Evolutionary conservation across 2,888 invertebrate species (phyloP), one percentile per base, ranked within the genome.

Genomic region (Mayetiola destructor): DNA sequence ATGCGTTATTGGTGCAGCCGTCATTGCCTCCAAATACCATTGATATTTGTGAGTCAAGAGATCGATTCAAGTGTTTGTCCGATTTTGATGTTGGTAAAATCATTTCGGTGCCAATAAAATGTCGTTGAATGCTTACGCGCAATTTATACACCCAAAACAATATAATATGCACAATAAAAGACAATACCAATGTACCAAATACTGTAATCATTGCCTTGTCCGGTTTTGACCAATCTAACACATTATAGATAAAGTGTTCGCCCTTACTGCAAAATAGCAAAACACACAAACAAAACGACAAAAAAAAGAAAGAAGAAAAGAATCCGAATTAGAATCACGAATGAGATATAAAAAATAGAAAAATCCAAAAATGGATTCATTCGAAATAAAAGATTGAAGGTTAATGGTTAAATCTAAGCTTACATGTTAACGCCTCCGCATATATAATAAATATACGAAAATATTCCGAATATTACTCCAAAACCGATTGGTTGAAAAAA

Each of bases 171-270:
- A 73, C 62, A 59, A 65, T 63, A 23, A 69, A 67, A 18, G 66
- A 66, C 0, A 73, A 62, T 3, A 68, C 4, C 1, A 71, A 52
- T 3, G 69, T 66, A 14, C 68, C 71, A 20, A 68, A 2, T 1
- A 69, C 66, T 0, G 69, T 69, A 21, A 64, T 29, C 1, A 64
- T 59, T 1, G 72, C 63, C 20, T 58, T 68, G 29, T 76, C 72
- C 1, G 86, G 84, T 57, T 79, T 77, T 59, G 77, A 74, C 88
- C 89, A 90, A 69, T 89, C 80, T 36, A 90, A 72, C 0, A 85
- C 78, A 32, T 80, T 78, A 67, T 90, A 90, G 60, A 90, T 85
- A 59, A 78, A 82, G 0, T 75, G 76, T 10, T 77, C 66, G 1
- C 84, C 85, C 37, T 73, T 68, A 61, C 79, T 77, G 60, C 54